These are phyloP conservation scores for Plebejus melissa DNA, from an alignment of 2,888 invertebrate species.

Conservation along the genomic window DNA sequence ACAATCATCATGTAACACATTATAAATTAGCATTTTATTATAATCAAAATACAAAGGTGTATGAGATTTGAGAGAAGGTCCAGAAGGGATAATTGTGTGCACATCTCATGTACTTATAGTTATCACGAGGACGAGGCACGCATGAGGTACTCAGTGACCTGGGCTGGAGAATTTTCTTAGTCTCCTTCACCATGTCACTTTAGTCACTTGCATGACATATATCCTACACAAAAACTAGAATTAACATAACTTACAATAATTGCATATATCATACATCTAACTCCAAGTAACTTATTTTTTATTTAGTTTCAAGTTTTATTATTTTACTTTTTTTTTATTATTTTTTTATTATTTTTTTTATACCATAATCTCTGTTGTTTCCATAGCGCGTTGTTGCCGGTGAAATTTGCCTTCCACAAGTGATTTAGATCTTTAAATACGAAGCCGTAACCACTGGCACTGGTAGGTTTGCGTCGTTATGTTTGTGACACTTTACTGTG, in stretches of 20 bases:
- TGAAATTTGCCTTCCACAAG: constrained; percentile 84
- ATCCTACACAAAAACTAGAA: constrained; percentile 71
- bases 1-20: constrained; percentile 26
- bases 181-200: constrained; percentile 46
- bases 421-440: constrained; percentile 64
- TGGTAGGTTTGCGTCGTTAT: constrained; percentile 37
- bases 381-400: constrained; percentile 82
- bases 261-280: constrained; percentile 78
- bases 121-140: constrained; percentile 67
- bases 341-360: constrained; percentile 62
- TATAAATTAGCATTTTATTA: constrained; percentile 29
- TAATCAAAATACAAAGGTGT: constrained; percentile 53
- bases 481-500: constrained; percentile 41
- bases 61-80: constrained; percentile 58
- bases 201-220: constrained; percentile 50
- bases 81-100: constrained; percentile 54
- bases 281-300: constrained; percentile 77
- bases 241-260: constrained; percentile 76
- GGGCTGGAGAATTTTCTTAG: constrained; percentile 39
- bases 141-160: constrained; percentile 48
- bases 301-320: constrained; percentile 76
- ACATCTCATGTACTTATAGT: constrained; percentile 64
- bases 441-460: constrained; percentile 42
- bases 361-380: constrained; percentile 79
- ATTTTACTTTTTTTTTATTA: constrained; percentile 79